Evolutionary conservation across 2,888 invertebrate genomes (phyloP).

Genomic region (Dorcus parallelipipedus): DNA sequence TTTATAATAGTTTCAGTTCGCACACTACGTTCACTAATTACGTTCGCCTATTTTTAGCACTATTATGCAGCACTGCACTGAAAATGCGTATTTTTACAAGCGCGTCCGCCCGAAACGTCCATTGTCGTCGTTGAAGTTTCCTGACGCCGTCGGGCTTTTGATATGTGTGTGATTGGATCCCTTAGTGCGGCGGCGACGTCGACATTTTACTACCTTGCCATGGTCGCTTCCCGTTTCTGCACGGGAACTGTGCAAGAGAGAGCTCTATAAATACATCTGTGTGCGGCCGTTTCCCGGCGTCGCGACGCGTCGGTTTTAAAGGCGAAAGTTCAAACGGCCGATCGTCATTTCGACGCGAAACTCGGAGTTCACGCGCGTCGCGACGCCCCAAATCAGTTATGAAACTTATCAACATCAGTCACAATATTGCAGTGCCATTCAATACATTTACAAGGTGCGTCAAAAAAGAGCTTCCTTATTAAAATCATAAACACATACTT

Average conservation of each 20-base stretch:
- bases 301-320: slow-evolving; percentile 19
- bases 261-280: slow-evolving; percentile 22
- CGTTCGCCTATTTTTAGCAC: slow-evolving; percentile 27
- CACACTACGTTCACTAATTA: slow-evolving; percentile 23
- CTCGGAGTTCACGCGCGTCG: neutral
- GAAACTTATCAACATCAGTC: too few species aligned
- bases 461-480: too few species aligned
- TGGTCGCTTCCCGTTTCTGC: slow-evolving; percentile 17
- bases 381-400: too few species aligned
- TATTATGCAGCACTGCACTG: slow-evolving; percentile 21
- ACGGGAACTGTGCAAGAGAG: slow-evolving; percentile 13
- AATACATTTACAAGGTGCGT: too few species aligned
- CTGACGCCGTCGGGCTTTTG: slow-evolving; percentile 4
- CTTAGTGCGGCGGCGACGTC: neutral
- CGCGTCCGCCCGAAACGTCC: neutral
- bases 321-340: slow-evolving; percentile 17
- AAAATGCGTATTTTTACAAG: slow-evolving; percentile 13
- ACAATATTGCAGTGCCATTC: too few species aligned
- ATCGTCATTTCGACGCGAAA: neutral
- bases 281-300: slow-evolving; percentile 17
- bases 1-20: neutral
- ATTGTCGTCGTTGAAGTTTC: neutral
- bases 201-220: slow-evolving; percentile 20
- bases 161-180: slow-evolving; percentile 13
- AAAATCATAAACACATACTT: too few species aligned